Evolutionary conservation across 2,888 invertebrate species (phyloP).

Genomic region (Xestia c-nigrum): DNA sequence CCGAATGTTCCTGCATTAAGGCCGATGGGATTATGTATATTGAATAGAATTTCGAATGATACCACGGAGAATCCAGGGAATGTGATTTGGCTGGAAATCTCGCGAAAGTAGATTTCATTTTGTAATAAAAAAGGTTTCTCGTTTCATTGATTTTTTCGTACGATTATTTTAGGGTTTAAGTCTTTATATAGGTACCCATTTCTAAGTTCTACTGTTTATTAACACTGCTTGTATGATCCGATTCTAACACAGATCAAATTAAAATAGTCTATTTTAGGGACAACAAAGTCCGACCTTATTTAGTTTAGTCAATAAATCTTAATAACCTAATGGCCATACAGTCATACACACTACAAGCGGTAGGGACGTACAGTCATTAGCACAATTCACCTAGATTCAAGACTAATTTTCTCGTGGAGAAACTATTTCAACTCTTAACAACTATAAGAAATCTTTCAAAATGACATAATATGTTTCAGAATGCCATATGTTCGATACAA

Average conservation of each 20-base stretch:
- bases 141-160: neutral
- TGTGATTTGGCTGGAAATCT: slow-evolving; percentile 31
- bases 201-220: neutral
- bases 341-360: no score
- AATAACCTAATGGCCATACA: neutral
- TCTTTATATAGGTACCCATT: neutral
- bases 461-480: no score
- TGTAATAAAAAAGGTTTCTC: slow-evolving; percentile 20
- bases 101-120: slow-evolving; percentile 32
- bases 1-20: slow-evolving; percentile 47
- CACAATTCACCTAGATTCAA: no score
- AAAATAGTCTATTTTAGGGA: neutral
- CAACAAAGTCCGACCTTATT: neutral
- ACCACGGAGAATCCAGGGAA: slow-evolving; percentile 24
- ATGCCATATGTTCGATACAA: no score
- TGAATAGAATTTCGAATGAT: slow-evolving; percentile 58
- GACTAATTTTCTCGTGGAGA: no score
- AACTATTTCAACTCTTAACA: no score
- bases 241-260: neutral
- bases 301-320: neutral
- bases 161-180: neutral
- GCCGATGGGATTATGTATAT: slow-evolving; percentile 52
- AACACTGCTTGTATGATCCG: neutral
- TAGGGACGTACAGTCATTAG: no score
- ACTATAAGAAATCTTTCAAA: no score